Conservation (phyloP, 2,888 invertebrate species). For the Caenorhabditis sulstoni region DNA sequence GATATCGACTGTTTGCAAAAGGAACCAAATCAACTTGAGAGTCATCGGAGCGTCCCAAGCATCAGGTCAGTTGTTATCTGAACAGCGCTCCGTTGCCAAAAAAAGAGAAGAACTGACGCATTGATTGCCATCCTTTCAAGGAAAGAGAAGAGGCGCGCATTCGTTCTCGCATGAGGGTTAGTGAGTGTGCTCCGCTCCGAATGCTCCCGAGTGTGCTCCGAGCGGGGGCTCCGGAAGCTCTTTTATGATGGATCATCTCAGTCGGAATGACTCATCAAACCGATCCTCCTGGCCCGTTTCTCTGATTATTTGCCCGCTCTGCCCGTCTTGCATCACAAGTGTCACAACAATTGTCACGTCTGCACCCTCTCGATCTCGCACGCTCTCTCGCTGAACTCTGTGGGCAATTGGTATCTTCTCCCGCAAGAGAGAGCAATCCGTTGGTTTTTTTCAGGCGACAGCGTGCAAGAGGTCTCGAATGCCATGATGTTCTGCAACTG, state of each 20-base stretch:
- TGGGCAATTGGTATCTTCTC: slow-evolving; percentile 4
- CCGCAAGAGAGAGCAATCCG: not conserved
- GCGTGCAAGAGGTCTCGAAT: slow-evolving; percentile 44
- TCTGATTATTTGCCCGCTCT: slow-evolving; percentile 40
- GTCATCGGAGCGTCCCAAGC: slow-evolving; percentile 52
- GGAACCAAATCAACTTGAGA: slow-evolving; percentile 29
- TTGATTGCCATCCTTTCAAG: too few relatives aligned
- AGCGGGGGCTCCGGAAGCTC: not conserved
- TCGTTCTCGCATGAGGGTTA: too few relatives aligned
- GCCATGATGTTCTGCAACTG: slow-evolving; percentile 59
- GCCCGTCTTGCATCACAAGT: slow-evolving; percentile 40
- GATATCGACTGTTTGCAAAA: slow-evolving; percentile 43
- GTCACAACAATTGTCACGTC: slow-evolving; percentile 61
- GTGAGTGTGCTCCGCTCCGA: too few relatives aligned
- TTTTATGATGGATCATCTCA: slow-evolving; percentile 50
- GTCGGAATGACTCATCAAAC: slow-evolving; percentile 44
- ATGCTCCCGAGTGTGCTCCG: too few relatives aligned
- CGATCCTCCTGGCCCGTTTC: not conserved
- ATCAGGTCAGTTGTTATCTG: slow-evolving; percentile 37
- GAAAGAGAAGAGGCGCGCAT: too few relatives aligned
- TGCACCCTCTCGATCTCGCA: slow-evolving; percentile 1
- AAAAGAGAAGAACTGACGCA: too few relatives aligned
- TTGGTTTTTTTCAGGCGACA: slow-evolving; percentile 50
- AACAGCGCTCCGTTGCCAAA: too few relatives aligned
- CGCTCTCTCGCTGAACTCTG: slow-evolving; percentile 22